Conservation (phyloP, 2,797 vertebrate species). For the Eulemur rubriventer region DNA sequence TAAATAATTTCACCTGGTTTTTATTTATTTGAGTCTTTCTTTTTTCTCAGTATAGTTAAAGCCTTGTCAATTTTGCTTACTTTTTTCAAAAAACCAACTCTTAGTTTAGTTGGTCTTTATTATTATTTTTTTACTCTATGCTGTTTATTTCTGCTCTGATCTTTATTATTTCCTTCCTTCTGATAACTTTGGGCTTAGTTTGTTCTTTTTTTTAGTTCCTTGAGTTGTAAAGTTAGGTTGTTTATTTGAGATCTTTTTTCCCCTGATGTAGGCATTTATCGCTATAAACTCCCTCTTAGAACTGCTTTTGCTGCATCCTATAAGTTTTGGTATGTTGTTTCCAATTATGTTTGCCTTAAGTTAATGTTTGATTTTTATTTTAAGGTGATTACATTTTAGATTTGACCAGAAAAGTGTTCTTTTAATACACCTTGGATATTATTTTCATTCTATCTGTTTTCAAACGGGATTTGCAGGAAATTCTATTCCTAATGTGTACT, state of each 20-base stretch:
- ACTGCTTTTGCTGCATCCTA: not conserved
- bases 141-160: not conserved
- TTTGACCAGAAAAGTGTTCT: not conserved
- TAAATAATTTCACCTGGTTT: not conserved
- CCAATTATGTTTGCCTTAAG: not conserved
- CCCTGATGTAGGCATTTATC: not conserved
- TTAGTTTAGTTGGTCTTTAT: not conserved
- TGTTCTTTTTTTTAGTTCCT: not conserved
- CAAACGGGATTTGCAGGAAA: not conserved
- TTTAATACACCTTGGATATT: not conserved
- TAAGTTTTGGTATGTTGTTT: not conserved
- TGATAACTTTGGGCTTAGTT: not conserved
- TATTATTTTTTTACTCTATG: not conserved
- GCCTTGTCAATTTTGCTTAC: not conserved
- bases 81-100: not conserved
- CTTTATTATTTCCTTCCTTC: not conserved
- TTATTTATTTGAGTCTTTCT: not conserved
- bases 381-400: not conserved
- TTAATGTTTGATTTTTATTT: not conserved
- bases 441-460: conserved; percentile 28
- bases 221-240: not conserved
- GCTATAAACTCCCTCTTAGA: not conserved
- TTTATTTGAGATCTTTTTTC: not conserved
- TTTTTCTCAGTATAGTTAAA: not conserved
- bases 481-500: not conserved